Percentiles rank a stretch among this genome's conserved stretches.
Conservation (phyloP, 2,888 invertebrate species). For the Julus scandinavius region DNA sequence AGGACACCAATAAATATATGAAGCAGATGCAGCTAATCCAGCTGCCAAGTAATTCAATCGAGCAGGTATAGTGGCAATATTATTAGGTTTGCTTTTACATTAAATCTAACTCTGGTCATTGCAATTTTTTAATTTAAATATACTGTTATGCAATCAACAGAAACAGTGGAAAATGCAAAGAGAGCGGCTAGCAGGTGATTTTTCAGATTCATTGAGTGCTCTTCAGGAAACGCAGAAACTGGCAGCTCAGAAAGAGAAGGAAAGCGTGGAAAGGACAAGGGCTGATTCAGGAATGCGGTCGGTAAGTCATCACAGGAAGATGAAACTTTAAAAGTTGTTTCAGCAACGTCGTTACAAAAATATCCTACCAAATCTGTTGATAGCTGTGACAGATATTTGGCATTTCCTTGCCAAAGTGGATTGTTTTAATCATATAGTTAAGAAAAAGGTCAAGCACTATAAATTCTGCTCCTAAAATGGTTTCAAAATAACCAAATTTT, state of each 20-base stretch:
- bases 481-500: too few relatives aligned
- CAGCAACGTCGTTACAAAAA: too few relatives aligned
- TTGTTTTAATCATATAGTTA: too few relatives aligned
- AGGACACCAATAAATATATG: constrained; percentile 88
- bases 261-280: constrained; percentile 76
- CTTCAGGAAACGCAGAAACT: constrained; percentile 84
- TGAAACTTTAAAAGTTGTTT: too few relatives aligned
- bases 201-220: constrained; percentile 85
- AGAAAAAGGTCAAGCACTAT: too few relatives aligned
- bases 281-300: constrained; percentile 60
- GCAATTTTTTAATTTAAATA: background rate
- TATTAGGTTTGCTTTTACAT: background rate
- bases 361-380: too few relatives aligned
- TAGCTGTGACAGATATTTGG: too few relatives aligned
- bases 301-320: too few relatives aligned
- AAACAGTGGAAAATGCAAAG: constrained; percentile 86
- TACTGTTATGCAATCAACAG: constrained; percentile 65
- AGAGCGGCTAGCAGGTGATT: constrained; percentile 91
- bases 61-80: constrained; percentile 57
- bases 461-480: too few relatives aligned
- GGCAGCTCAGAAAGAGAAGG: constrained; percentile 91
- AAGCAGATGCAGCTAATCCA: constrained; percentile 75
- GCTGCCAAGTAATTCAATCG: constrained; percentile 56
- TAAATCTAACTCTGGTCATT: background rate
- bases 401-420: too few relatives aligned